Percentiles rank a stretch among this genome's conserved stretches.
phyloP scores from a whole-genome alignment of 2,888 invertebrate genomes.

The Electrophaes corylata region DNA sequence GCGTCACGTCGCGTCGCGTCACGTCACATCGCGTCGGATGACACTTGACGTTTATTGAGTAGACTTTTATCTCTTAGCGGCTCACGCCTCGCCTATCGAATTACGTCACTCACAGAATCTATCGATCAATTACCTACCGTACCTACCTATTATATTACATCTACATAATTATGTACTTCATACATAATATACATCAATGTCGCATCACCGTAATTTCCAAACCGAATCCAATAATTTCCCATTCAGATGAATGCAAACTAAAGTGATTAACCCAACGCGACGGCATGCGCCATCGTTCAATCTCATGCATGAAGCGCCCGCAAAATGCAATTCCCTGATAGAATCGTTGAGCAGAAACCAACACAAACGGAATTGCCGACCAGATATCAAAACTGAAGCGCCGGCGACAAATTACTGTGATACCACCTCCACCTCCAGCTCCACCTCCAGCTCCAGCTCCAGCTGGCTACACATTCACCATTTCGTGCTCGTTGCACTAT shows the following conservation, averaged over 20 bases:
- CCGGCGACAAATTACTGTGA: neutral
- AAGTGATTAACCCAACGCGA: slow-evolving; percentile 8
- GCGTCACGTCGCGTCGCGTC: too few relatives aligned
- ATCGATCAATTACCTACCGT: neutral
- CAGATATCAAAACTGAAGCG: slow-evolving; percentile 8
- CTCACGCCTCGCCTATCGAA: neutral
- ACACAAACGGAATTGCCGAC: slow-evolving; percentile 18
- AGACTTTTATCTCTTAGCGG: neutral
- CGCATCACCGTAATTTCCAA: neutral
- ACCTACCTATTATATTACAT: neutral
- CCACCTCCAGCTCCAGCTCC: too few relatives aligned
- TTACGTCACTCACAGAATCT: neutral
- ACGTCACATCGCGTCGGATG: too few relatives aligned
- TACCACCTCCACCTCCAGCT: neutral
- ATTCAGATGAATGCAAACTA: slow-evolving; percentile 10
- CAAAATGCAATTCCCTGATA: slow-evolving; percentile 33
- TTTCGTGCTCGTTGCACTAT: neutral
- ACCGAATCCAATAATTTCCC: slow-evolving; percentile 1
- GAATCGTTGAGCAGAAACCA: slow-evolving; percentile 31
- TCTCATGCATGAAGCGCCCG: slow-evolving; percentile 28
- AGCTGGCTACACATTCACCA: slow-evolving; percentile 4
- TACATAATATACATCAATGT: neutral
- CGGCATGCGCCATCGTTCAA: slow-evolving; percentile 16
- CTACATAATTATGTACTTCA: neutral
- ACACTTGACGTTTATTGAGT: slow-evolving; percentile 7